Conservation (phyloP, 2,888 invertebrate species). For the Thysanoteuthis rhombus region DNA sequence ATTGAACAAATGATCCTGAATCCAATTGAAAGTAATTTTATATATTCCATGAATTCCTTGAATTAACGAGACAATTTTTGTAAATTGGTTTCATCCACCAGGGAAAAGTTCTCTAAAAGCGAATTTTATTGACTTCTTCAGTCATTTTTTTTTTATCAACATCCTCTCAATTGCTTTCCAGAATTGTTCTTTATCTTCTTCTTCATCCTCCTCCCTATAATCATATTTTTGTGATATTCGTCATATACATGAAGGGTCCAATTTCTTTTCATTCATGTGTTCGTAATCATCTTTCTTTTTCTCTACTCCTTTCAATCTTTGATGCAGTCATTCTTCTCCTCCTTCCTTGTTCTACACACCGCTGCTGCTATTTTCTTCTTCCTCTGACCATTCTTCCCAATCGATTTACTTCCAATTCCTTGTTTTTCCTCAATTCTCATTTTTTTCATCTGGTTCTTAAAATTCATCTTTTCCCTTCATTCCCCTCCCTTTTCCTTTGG, state of each 20-base stretch:
- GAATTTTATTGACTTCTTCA: background rate
- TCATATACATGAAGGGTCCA: too few species aligned
- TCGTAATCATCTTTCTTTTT: background rate
- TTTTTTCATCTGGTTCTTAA: background rate
- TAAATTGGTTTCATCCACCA: background rate
- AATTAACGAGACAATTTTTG: background rate
- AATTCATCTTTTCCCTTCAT: background rate
- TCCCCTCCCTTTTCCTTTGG: background rate
- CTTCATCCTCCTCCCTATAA: background rate
- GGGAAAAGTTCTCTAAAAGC: background rate
- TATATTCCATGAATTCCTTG: too few species aligned
- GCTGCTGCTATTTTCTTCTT: too few species aligned
- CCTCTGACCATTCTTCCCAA: too few species aligned
- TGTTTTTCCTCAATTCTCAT: background rate
- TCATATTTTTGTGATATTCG: background rate
- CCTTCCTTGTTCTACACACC: too few species aligned
- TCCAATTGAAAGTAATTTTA: background rate
- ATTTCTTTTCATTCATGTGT: background rate
- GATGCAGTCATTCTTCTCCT: too few species aligned
- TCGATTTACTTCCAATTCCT: too few species aligned
- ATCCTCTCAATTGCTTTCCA: background rate
- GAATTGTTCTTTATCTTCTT: background rate
- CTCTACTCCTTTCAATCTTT: too few species aligned
- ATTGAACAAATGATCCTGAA: background rate
- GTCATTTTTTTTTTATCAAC: background rate